A percentile compares a stretch with the other conserved stretches of the same genome.
Conservation (phyloP, 2,888 invertebrate genomes). For the Amiota minor region DNA sequence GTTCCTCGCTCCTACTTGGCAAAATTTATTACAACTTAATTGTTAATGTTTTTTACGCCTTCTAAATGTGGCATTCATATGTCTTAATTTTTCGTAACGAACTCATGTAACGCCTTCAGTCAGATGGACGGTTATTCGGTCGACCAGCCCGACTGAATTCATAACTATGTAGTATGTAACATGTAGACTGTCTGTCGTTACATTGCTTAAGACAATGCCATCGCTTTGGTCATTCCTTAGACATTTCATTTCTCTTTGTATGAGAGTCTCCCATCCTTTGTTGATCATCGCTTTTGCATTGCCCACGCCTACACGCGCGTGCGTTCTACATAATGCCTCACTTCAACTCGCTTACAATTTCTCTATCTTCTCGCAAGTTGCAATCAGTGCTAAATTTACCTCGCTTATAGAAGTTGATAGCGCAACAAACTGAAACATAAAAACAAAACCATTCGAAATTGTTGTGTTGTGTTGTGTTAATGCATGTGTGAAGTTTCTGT, state of each 20-base stretch:
- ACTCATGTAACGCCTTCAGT: slow-evolving; percentile 38
- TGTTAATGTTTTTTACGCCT: slow-evolving; percentile 48
- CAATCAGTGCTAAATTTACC: slow-evolving; percentile 27
- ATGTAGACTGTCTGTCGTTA: background rate
- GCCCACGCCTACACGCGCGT: slow-evolving; percentile 23
- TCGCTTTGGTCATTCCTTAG: slow-evolving; percentile 8
- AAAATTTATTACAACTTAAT: slow-evolving; percentile 62
- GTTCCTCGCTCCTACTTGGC: slow-evolving; percentile 49
- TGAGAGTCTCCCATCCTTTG: background rate
- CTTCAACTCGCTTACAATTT: background rate
- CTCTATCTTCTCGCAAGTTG: background rate
- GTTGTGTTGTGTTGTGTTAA: background rate
- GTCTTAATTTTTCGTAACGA: slow-evolving; percentile 51
- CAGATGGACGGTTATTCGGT: no score
- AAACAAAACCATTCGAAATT: slow-evolving; percentile 20
- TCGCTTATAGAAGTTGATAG: slow-evolving; percentile 4
- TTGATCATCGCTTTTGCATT: background rate
- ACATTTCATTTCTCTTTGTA: no score
- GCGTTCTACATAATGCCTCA: background rate
- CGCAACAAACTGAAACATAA: background rate
- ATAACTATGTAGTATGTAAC: background rate
- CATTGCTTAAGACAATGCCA: slow-evolving; percentile 1
- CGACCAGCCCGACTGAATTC: background rate
- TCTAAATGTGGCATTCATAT: slow-evolving; percentile 43
- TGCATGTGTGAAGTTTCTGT: slow-evolving; percentile 22